Evolutionary conservation across 2,888 invertebrate genomes (phyloP), one percentile per base, ranked within the genome.

Genomic region (Anoplius nigerrimus): DNA sequence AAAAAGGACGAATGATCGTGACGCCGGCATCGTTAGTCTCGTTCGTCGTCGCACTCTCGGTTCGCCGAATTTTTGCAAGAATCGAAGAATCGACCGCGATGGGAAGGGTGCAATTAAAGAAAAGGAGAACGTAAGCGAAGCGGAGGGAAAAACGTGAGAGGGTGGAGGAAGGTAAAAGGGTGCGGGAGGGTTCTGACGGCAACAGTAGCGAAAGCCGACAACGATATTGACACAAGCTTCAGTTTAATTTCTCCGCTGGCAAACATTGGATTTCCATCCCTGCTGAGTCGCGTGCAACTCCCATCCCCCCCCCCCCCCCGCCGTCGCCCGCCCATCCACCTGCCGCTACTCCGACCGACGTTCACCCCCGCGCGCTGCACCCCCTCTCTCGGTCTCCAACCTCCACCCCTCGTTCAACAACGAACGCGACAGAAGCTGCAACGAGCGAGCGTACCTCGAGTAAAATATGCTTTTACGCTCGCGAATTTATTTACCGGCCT

Each of bases 211-310:
- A 83, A 84, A 84, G 86, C 84, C 82, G 84, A 81, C 82, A 75
- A 71, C 78, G 83, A 80, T 87, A 86, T 87, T 86, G 86, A 87
- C 86, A 85, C 82, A 85, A 86, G 84, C 86, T 84, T 82, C 84
- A 80, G 85, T 87, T 86, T 87, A 87, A 86, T 87, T 86, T 85
- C 86, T 86, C 86, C 82, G 75, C 82, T 71, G 83, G 82, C 82
- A 85, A 86, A 87, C 84, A 86, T 82, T 83, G 84, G 78, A 83
- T 85, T 84, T 84, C 80, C 84, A 82, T 82, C 79, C 76, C 74
- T 67, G 71, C 67, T 73, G 66, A 78, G 62, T 62, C 56, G 59
- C 68, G 57, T 58, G 54, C 62, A 34, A 51, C 57, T 57, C 51
- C 45, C 53, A 45, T 22, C 11, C 48, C 45, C 45, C 45, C 64